A percentile compares a stretch with the other conserved stretches of the same genome.
Conservation (phyloP, 2,888 invertebrate species). For the Ornithoptera priamus region DNA sequence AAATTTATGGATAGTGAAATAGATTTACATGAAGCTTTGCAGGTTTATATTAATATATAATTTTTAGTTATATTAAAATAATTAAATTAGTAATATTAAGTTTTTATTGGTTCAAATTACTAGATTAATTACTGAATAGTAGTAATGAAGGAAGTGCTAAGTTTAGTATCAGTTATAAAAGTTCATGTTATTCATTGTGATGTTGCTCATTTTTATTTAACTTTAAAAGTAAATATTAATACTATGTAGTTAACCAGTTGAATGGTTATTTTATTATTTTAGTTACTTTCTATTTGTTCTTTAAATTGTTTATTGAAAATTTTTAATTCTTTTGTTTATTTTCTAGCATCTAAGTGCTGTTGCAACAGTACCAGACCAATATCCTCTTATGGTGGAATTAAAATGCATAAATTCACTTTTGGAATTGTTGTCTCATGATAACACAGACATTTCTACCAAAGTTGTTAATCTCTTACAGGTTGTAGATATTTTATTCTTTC, state of each 20-base stretch:
- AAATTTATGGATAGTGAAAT: slow-evolving; percentile 99
- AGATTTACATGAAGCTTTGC: slow-evolving; percentile 92
- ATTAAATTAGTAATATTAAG: too few relatives aligned
- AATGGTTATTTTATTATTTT: too few relatives aligned
- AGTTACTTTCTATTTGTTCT: too few relatives aligned
- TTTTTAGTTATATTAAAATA: too few relatives aligned
- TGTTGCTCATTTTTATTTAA: too few relatives aligned
- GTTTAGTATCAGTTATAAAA: too few relatives aligned
- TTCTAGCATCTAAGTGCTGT: slow-evolving; percentile 95
- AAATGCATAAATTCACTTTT: slow-evolving; percentile 94
- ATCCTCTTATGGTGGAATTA: slow-evolving; percentile 93
- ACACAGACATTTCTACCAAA: slow-evolving; percentile 94
- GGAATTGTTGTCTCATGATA: slow-evolving; percentile 96
- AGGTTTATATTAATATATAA: slow-evolving; percentile 63
- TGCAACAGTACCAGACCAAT: slow-evolving; percentile 97
- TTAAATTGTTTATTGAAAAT: not conserved
- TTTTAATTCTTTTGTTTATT: not conserved
- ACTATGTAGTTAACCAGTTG: too few relatives aligned
- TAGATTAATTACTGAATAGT: too few relatives aligned
- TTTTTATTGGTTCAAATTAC: too few relatives aligned
- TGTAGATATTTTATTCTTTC: not conserved
- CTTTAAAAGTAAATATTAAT: too few relatives aligned
- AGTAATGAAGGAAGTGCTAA: too few relatives aligned
- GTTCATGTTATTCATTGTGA: too few relatives aligned
- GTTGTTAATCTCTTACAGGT: slow-evolving; percentile 85